Evolutionary conservation across 2,888 invertebrate species (phyloP).

Genomic region (Heterodera filipjevi): DNA sequence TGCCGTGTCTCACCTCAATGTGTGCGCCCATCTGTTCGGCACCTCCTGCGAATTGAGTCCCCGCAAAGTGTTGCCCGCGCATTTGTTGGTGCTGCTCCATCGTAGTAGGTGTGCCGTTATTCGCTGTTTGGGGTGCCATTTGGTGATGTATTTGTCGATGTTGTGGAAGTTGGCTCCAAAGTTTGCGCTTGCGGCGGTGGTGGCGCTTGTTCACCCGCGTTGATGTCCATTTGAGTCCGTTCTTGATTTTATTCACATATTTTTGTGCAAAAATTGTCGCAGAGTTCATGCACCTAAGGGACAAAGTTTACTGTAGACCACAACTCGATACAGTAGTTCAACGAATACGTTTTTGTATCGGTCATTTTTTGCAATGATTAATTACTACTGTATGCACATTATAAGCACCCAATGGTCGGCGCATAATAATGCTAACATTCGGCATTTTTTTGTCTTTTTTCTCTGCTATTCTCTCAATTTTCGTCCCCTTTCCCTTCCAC

Average conservation of each 20-base stretch:
- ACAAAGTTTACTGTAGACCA: too few species aligned
- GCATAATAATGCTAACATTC: background rate
- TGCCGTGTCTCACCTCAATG: background rate
- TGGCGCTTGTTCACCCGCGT: constrained; percentile 84
- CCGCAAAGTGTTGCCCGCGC: background rate
- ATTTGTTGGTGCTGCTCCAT: constrained; percentile 5
- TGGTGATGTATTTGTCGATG: constrained; percentile 10
- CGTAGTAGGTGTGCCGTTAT: background rate
- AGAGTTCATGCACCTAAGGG: constrained; percentile 96
- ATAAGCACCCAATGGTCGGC: background rate
- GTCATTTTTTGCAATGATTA: background rate
- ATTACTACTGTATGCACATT: too few species aligned
- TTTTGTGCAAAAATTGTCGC: constrained; percentile 99
- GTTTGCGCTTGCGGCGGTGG: constrained; percentile 45
- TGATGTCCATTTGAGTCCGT: constrained; percentile 99
- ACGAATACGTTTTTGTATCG: background rate
- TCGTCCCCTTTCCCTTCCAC: background rate
- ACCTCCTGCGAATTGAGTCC: constrained; percentile 9
- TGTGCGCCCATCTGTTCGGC: background rate
- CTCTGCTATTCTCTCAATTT: background rate
- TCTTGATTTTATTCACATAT: constrained; percentile 99
- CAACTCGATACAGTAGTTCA: too few species aligned
- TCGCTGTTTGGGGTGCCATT: constrained; percentile 12
- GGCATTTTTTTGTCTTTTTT: background rate
- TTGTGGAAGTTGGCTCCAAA: constrained; percentile 17